Evolutionary conservation across 1,140 invertebrate species (phyloP).

Genomic region (Coenobita brevimanus): DNA sequence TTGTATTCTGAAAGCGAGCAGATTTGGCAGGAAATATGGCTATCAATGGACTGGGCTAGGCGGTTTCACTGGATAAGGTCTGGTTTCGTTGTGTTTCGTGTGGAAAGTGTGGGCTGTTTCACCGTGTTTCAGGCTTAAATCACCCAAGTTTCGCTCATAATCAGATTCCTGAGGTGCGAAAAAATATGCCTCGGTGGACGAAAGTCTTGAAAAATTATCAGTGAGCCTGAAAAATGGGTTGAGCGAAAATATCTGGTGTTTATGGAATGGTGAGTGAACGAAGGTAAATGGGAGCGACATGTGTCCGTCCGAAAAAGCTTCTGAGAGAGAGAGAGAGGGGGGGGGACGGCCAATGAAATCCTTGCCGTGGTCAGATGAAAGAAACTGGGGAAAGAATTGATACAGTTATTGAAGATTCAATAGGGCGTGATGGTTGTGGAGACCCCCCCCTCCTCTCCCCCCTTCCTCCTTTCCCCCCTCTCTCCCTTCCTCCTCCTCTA

Average conservation of each 20-base stretch:
- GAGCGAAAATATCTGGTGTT: background rate
- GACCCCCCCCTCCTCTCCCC: too few relatives aligned
- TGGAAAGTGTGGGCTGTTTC: too few relatives aligned
- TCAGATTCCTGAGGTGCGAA: too few relatives aligned
- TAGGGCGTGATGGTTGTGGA: conserved; percentile 42
- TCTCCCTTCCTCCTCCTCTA: background rate
- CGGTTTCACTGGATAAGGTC: conserved; percentile 12
- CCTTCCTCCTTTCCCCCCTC: too few relatives aligned
- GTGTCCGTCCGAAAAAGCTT: conserved; percentile 2
- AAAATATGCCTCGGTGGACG: background rate
- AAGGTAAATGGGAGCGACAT: conserved; percentile 21
- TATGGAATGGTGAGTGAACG: background rate
- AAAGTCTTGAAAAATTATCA: too few relatives aligned
- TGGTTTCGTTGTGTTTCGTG: too few relatives aligned
- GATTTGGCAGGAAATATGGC: conserved; percentile 66
- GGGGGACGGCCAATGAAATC: conserved; percentile 62
- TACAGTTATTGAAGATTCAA: conserved; percentile 66
- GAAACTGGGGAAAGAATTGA: conserved; percentile 65
- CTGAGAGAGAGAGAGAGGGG: background rate
- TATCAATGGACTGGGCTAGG: conserved; percentile 55
- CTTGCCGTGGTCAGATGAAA: conserved; percentile 64
- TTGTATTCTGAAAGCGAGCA: conserved; percentile 66
- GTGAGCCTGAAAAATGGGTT: too few relatives aligned
- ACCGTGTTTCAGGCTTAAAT: too few relatives aligned
- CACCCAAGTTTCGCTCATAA: too few relatives aligned